Conservation (phyloP, 1,140 invertebrate genomes). For the Bombus cullumanus region DNA sequence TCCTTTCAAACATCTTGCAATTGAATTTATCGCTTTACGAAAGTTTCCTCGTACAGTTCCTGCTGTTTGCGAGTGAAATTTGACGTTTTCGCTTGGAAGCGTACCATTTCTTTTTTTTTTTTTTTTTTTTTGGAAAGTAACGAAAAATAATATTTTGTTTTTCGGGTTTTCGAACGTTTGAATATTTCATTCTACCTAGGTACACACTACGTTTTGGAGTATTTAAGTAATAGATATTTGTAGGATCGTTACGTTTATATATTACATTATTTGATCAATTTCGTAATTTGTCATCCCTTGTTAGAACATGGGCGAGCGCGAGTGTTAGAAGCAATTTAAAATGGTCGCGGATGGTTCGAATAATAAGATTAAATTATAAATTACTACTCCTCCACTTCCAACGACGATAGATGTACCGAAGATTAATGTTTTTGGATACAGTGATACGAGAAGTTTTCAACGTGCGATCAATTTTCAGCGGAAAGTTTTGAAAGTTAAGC, state of each 20-base stretch:
- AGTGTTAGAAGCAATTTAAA: background rate
- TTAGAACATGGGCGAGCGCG: no score
- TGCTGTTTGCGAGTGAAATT: background rate
- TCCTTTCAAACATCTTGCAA: no score
- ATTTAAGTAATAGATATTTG: no score
- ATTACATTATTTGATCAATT: no score
- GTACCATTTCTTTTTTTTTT: background rate
- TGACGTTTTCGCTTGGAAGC: background rate
- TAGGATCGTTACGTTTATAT: no score
- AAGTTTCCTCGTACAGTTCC: background rate
- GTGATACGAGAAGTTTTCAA: background rate
- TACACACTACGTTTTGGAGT: no score
- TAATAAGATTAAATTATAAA: conserved; percentile 21
- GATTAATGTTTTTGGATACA: conserved; percentile 28
- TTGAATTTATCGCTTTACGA: background rate
- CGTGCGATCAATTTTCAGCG: conserved; percentile 27
- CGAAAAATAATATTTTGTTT: background rate
- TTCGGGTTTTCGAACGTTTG: no score
- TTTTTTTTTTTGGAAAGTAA: no score
- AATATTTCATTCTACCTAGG: no score
- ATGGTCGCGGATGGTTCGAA: background rate
- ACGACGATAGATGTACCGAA: background rate
- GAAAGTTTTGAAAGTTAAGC: conserved; percentile 33
- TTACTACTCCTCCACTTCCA: background rate
- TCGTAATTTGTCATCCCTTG: no score